These are phyloP conservation scores for Lasioglossum morio DNA, from an alignment of 2,888 invertebrate species.

Conservation along the genomic window DNA sequence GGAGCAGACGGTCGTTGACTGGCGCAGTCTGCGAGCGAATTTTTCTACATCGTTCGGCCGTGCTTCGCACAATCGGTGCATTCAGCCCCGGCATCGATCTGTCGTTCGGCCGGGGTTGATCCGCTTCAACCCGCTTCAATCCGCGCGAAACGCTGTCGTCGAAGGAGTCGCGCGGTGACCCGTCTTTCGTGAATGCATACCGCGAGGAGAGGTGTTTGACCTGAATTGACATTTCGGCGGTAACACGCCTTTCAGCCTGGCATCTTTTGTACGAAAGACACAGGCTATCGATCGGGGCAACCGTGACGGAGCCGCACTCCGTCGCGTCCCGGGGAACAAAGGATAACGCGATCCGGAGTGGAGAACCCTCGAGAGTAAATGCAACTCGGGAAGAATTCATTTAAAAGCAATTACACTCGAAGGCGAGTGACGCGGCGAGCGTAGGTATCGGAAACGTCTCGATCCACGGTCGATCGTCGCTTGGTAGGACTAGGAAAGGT, in stretches of 20 bases:
- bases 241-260: constrained; percentile 22
- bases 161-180: constrained; percentile 41
- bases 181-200: constrained; percentile 41
- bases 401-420: constrained; percentile 32
- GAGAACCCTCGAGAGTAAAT: constrained; percentile 26
- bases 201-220: constrained; percentile 51
- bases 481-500: neutral
- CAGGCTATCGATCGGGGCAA: constrained; percentile 32
- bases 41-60: constrained; percentile 14
- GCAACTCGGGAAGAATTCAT: constrained; percentile 35
- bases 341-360: constrained; percentile 34
- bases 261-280: constrained; percentile 30
- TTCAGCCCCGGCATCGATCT: constrained; percentile 50
- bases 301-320: neutral
- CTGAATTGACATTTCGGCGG: constrained; percentile 47
- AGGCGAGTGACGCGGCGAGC: neutral
- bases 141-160: constrained; percentile 9
- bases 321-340: constrained; percentile 22
- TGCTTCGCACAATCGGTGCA: constrained; percentile 18
- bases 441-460: neutral
- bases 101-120: constrained; percentile 32
- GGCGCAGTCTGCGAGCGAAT: constrained; percentile 24
- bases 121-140: neutral
- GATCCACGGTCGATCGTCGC: neutral
- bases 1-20: constrained; percentile 35